These are phyloP conservation scores for Polyommatus iphigenia DNA, from an alignment of 2,888 invertebrate species.

Conservation along the genomic window DNA sequence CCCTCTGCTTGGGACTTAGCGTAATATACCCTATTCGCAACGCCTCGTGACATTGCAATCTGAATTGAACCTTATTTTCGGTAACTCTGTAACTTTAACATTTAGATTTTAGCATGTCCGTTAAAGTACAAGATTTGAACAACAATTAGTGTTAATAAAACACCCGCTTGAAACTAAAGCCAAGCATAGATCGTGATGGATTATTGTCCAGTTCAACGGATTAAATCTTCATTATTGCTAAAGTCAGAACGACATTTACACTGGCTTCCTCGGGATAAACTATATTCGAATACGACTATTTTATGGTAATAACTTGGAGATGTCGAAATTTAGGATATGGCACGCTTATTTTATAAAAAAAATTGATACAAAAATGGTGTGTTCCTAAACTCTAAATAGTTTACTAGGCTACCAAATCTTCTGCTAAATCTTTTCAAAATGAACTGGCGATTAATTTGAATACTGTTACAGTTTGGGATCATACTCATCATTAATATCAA, in stretches of 20 bases:
- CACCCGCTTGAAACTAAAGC: conserved; percentile 39
- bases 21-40: too few relatives aligned
- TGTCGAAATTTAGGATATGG: background rate
- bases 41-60: too few relatives aligned
- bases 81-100: too few relatives aligned
- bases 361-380: background rate
- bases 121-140: background rate
- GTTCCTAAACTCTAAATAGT: background rate
- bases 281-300: conserved; percentile 58
- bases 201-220: conserved; percentile 63
- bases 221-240: conserved; percentile 69
- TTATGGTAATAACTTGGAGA: conserved; percentile 51
- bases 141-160: conserved; percentile 2
- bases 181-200: conserved; percentile 53
- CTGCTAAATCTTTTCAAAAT: too few relatives aligned
- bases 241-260: conserved; percentile 66
- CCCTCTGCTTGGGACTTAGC: too few relatives aligned
- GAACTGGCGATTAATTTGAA: too few relatives aligned
- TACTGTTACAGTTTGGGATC: too few relatives aligned
- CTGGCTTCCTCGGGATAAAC: conserved; percentile 50
- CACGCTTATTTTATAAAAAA: background rate
- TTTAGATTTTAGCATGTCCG: too few relatives aligned
- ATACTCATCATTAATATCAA: too few relatives aligned
- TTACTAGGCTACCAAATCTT: background rate
- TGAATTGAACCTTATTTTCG: too few relatives aligned